These are phyloP conservation scores for Cyclina sinensis DNA, from an alignment of 1,140 invertebrate genomes.

Conservation along the genomic window DNA sequence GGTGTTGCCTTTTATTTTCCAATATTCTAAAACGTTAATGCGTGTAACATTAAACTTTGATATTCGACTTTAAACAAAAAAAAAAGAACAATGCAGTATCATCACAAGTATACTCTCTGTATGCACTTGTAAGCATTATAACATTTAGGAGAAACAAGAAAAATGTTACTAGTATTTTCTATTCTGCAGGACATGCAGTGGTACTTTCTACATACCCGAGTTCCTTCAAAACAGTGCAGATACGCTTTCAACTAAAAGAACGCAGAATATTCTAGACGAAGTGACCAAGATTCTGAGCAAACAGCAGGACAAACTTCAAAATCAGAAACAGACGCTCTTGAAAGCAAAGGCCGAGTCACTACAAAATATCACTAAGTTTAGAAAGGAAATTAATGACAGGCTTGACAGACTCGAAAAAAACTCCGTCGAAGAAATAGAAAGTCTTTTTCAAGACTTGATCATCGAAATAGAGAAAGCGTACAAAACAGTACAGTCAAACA, in stretches of 20 bases:
- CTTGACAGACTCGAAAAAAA: not conserved
- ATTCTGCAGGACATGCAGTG: not conserved
- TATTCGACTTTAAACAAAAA: no score
- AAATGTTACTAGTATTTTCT: no score
- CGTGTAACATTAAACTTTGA: no score
- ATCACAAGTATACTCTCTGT: no score
- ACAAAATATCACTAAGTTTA: not conserved
- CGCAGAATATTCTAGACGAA: not conserved
- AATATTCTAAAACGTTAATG: no score
- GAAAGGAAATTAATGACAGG: conserved; percentile 2
- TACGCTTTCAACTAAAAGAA: not conserved
- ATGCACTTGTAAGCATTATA: no score
- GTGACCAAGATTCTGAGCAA: not conserved
- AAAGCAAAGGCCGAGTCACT: not conserved
- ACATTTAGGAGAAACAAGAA: no score
- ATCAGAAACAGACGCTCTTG: not conserved
- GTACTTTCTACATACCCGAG: conserved; percentile 20
- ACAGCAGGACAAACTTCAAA: not conserved
- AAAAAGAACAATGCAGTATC: no score
- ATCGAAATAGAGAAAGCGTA: not conserved
- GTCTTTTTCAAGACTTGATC: not conserved
- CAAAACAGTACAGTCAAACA: not conserved
- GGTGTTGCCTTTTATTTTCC: no score
- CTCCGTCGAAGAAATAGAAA: not conserved
- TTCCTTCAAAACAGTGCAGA: not conserved